Conservation (phyloP, 2,888 invertebrate species). For the Nemotelus pantherinus region DNA sequence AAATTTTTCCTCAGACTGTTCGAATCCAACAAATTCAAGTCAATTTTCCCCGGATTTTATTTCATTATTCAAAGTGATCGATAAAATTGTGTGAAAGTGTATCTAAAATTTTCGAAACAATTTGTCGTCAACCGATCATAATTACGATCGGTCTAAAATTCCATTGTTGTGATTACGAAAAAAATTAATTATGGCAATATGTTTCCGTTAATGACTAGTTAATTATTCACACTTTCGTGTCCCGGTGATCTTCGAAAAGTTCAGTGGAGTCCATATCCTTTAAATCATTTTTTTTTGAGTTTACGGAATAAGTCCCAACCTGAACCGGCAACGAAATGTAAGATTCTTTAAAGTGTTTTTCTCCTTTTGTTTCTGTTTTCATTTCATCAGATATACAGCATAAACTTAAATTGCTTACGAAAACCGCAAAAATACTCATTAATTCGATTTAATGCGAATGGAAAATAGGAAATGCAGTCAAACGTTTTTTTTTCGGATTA, state of each 20-base stretch:
- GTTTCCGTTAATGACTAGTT: constrained; percentile 31
- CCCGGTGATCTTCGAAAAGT: neutral
- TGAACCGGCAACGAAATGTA: constrained; percentile 11
- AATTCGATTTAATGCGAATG: neutral
- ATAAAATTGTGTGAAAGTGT: too few relatives aligned
- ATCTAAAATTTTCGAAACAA: too few relatives aligned
- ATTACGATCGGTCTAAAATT: too few relatives aligned
- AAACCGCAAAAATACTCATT: neutral
- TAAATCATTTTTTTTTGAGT: neutral
- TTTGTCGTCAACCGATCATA: too few relatives aligned
- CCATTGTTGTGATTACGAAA: too few relatives aligned
- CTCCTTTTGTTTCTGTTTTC: neutral
- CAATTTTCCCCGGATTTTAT: too few relatives aligned
- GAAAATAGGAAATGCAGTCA: neutral
- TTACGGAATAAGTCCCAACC: constrained; percentile 9
- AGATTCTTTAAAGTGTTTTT: neutral
- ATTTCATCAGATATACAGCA: neutral
- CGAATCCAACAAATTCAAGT: too few relatives aligned
- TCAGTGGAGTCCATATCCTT: neutral
- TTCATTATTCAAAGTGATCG: too few relatives aligned
- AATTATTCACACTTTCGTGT: neutral
- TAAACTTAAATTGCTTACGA: neutral
- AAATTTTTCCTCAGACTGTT: too few relatives aligned
- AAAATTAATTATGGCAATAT: constrained; percentile 23
- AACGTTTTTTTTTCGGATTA: neutral